A percentile compares a stretch with the other conserved stretches of the same genome.
Conservation (phyloP, 2,113 vertebrate species). For the Calyptomena viridis region DNA sequence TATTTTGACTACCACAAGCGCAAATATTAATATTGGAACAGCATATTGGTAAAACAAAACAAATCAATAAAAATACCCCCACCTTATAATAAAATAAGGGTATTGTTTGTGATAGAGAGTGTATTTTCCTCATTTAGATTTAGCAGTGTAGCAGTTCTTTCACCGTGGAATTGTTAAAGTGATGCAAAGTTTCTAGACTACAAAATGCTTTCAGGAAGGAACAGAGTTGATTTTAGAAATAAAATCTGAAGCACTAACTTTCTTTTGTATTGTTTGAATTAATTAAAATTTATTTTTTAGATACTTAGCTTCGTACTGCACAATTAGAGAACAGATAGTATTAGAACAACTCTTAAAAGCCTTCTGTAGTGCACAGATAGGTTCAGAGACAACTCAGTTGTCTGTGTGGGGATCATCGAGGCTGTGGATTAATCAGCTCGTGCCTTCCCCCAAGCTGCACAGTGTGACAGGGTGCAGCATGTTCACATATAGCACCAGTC, state of each 20-base stretch:
- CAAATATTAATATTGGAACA: not conserved
- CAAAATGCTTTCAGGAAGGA: not conserved
- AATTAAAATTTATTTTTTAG: not conserved
- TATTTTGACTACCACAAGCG: not conserved
- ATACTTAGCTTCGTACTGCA: not conserved
- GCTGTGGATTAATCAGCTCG: not conserved
- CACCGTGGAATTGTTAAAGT: not conserved
- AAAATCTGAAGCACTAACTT: not conserved
- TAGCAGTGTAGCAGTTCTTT: not conserved
- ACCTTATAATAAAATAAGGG: not conserved
- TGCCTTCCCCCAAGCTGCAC: not conserved
- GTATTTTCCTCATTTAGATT: not conserved
- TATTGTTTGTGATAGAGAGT: not conserved
- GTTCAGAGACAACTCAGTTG: not conserved
- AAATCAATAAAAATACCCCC: not conserved
- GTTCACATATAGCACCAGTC: not conserved
- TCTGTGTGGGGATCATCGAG: not conserved
- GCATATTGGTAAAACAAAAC: not conserved
- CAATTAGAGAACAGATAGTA: rapidly evolving
- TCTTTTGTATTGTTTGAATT: not conserved
- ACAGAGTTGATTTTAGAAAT: not conserved
- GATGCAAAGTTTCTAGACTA: not conserved
- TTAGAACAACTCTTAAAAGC: not conserved
- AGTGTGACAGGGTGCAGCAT: not conserved
- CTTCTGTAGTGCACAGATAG: not conserved